Percentiles rank a stretch among this genome's conserved stretches.
Evolutionary conservation across 2,888 invertebrate species (phyloP).

Genomic region (Eristalinus sepulchralis): DNA sequence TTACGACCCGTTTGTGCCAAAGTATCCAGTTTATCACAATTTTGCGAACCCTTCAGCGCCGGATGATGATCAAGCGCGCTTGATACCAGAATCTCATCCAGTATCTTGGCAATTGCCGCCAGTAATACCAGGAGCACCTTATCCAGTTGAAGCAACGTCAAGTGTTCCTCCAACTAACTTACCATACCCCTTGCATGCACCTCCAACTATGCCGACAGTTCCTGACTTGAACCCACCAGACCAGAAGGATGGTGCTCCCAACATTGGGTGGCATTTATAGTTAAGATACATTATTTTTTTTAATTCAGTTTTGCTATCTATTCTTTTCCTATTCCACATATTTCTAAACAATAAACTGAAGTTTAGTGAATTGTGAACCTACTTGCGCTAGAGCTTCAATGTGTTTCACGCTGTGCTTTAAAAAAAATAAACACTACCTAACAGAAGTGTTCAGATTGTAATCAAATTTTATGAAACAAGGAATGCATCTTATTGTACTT

Average conservation of each 20-base stretch:
- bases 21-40: constrained; percentile 76
- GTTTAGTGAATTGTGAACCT: not conserved
- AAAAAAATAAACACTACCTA: no score
- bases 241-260: not conserved
- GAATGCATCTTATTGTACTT: no score
- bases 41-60: constrained; percentile 71
- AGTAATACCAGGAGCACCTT: not conserved
- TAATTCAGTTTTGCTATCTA: not conserved
- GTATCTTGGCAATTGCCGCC: not conserved
- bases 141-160: not conserved
- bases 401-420: no score
- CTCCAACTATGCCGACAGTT: not conserved
- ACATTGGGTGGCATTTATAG: not conserved
- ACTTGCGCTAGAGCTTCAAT: no score
- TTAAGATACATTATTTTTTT: not conserved
- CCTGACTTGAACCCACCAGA: not conserved
- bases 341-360: not conserved
- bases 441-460: no score
- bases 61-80: not conserved
- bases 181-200: constrained; percentile 30
- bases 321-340: not conserved
- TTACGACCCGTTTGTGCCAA: constrained; percentile 74
- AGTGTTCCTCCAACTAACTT: not conserved
- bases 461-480: no score
- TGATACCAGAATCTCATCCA: constrained; percentile 1